Evolutionary conservation across 2,888 invertebrate species (phyloP).

Genomic region (Xestia c-nigrum): DNA sequence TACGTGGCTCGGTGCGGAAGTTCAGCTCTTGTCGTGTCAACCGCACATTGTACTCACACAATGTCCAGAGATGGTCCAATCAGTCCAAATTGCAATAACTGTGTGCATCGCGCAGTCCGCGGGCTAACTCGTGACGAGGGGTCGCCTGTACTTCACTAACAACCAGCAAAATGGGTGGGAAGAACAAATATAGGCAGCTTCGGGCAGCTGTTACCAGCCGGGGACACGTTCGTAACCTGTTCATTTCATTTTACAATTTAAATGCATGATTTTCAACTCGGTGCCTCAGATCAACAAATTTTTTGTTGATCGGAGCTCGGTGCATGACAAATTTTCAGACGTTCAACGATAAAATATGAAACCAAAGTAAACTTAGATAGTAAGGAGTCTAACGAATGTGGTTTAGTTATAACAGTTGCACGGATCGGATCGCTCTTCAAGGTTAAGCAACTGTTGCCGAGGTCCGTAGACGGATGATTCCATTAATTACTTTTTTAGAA

Average conservation of each 20-base stretch:
- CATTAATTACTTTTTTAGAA: not conserved
- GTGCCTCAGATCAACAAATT: too few species aligned
- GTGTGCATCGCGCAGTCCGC: slow-evolving; percentile 56
- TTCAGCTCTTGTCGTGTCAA: slow-evolving; percentile 34
- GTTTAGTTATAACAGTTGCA: not conserved
- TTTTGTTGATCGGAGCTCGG: too few species aligned
- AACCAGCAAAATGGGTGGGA: slow-evolving; percentile 38
- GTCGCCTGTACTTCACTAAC: slow-evolving; percentile 35
- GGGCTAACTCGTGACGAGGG: slow-evolving; percentile 42
- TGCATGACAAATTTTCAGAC: slow-evolving; percentile 1
- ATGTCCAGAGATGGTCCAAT: slow-evolving; percentile 58
- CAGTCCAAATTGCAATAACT: slow-evolving; percentile 57
- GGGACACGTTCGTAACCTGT: slow-evolving; percentile 47
- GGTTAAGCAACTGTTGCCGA: not conserved
- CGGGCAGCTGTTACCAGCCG: slow-evolving; percentile 22
- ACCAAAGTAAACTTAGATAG: not conserved
- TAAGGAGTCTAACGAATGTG: not conserved
- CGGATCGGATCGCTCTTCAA: not conserved
- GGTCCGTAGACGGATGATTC: not conserved
- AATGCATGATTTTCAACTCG: not conserved
- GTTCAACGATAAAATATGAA: slow-evolving; percentile 1
- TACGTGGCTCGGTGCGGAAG: slow-evolving; percentile 45
- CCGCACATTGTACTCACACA: slow-evolving; percentile 57
- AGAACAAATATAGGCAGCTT: slow-evolving; percentile 50
- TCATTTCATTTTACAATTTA: slow-evolving; percentile 1